Conservation (phyloP, 2,113 vertebrate genomes). For the Myotis yumanensis region DNA sequence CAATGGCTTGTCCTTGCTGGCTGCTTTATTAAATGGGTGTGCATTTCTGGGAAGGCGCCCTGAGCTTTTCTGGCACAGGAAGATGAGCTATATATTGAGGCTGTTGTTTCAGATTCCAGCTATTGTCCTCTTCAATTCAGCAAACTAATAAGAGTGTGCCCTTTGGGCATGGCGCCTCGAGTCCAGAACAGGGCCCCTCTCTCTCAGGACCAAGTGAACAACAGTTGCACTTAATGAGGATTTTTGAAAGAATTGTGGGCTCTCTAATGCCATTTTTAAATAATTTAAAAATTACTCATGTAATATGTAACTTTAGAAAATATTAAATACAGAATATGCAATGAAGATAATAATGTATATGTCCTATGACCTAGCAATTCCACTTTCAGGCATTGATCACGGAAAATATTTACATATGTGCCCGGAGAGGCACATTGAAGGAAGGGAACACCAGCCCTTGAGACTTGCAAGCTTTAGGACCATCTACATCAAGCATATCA, state of each 20-base stretch:
- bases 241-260: background rate
- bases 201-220: background rate
- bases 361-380: background rate
- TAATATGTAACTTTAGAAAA: constrained; percentile 11
- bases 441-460: background rate
- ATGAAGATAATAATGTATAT: background rate
- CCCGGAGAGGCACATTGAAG: background rate
- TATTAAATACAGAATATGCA: background rate
- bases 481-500: background rate
- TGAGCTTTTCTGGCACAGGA: constrained; percentile 52
- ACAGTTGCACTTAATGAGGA: background rate
- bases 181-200: background rate
- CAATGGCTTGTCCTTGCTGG: background rate
- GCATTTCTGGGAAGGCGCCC: constrained; percentile 14
- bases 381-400: background rate
- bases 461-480: background rate
- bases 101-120: constrained; percentile 32
- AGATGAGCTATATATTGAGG: background rate
- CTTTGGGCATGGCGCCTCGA: background rate
- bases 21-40: background rate
- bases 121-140: background rate
- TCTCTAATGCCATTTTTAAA: background rate
- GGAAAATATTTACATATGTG: background rate
- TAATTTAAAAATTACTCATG: background rate
- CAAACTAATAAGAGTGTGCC: background rate